Conservation (phyloP, 2,113 vertebrate species). For the Notothenia coriiceps region DNA sequence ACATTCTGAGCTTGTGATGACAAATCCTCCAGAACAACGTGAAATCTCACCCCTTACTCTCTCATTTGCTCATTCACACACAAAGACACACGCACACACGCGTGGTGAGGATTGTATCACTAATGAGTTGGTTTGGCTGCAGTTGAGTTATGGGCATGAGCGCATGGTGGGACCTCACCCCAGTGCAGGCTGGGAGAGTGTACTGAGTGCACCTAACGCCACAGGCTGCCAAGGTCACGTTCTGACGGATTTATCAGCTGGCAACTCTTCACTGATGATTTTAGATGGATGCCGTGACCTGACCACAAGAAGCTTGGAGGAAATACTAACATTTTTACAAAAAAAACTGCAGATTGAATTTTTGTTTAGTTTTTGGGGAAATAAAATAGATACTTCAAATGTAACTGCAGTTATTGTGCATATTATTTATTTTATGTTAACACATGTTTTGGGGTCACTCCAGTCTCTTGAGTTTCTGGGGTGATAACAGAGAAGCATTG, state of each 20-base stretch:
- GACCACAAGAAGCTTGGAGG: not conserved
- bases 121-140: conserved; percentile 85
- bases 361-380: not conserved
- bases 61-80: conserved; percentile 46
- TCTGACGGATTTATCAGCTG: conserved; percentile 35
- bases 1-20: conserved; percentile 80
- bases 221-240: conserved; percentile 33
- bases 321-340: conserved; percentile 3
- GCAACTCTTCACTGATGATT: not conserved
- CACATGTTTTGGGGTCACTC: not conserved
- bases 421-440: too few relatives aligned
- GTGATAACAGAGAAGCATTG: not conserved
- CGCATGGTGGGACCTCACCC: conserved; percentile 66
- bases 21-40: conserved; percentile 83
- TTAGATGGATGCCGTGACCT: not conserved
- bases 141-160: conserved; percentile 74
- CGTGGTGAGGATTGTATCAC: conserved; percentile 68
- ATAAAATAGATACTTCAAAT: not conserved
- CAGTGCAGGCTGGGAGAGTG: conserved; percentile 61
- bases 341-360: not conserved
- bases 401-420: not conserved
- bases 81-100: conserved; percentile 42
- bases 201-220: conserved; percentile 59
- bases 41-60: conserved; percentile 71
- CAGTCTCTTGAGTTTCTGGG: not conserved